Evolutionary conservation across 23 tunicate species (phyloP).

Genomic region (Diplosoma virens): DNA sequence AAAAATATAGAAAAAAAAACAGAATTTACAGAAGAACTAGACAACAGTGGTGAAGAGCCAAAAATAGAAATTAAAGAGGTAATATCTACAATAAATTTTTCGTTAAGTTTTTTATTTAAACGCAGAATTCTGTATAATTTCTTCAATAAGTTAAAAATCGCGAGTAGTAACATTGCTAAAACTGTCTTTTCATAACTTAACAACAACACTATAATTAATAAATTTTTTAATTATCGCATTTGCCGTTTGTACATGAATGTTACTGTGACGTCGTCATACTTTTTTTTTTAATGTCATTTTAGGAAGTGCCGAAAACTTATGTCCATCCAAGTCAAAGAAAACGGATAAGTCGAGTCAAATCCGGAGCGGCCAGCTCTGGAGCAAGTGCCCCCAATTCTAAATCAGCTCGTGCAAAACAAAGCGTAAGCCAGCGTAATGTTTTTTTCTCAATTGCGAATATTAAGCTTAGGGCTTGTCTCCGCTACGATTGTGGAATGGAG

Average conservation of each 20-base stretch:
- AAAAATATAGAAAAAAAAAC: constrained; percentile 53
- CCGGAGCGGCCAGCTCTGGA: neutral
- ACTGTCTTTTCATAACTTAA: neutral
- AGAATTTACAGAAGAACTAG: constrained; percentile 40
- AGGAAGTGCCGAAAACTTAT: constrained; percentile 61
- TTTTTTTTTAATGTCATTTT: neutral
- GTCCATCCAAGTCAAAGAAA: constrained; percentile 66
- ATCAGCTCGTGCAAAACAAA: too few species aligned
- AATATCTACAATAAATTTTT: neutral
- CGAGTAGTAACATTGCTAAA: neutral
- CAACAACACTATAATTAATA: neutral
- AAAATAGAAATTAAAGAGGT: constrained; percentile 63
- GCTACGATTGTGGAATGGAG: too few species aligned
- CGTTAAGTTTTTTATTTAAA: neutral
- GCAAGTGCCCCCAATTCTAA: neutral
- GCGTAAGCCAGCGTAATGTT: too few species aligned
- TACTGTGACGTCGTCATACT: neutral
- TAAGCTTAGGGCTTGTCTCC: too few species aligned
- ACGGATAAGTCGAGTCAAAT: constrained; percentile 62
- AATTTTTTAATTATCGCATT: neutral
- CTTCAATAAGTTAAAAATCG: neutral
- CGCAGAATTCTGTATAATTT: neutral
- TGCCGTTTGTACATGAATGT: neutral
- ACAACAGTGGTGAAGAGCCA: constrained; percentile 13
- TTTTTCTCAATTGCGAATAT: too few species aligned